Conservation (phyloP, 2,113 vertebrate genomes). For the Protobothrops flavoviridis region DNA sequence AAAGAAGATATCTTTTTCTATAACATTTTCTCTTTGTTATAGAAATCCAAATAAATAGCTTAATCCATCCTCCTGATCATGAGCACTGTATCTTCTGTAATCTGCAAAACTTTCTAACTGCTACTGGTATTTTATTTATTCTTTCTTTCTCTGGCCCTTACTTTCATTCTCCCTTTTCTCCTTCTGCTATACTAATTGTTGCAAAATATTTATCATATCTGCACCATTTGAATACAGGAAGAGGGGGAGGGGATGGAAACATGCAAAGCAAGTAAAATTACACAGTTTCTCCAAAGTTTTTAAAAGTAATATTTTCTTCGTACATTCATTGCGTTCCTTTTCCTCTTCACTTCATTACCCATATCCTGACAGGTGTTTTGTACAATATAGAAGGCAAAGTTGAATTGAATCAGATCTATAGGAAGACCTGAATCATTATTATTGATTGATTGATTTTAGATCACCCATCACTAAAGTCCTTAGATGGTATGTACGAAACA, state of each 20-base stretch:
- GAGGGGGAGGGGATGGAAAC: neutral
- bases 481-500: neutral
- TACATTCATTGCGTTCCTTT: neutral
- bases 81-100: neutral
- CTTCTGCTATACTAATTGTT: neutral
- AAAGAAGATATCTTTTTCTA: conserved; percentile 27
- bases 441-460: neutral
- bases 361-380: neutral
- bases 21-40: conserved; percentile 40
- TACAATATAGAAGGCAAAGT: accelerated
- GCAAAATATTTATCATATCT: neutral
- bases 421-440: neutral
- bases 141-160: neutral
- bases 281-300: neutral
- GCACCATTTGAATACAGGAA: neutral
- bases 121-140: neutral
- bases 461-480: neutral
- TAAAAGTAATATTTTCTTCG: neutral
- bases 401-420: neutral
- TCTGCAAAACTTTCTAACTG: neutral
- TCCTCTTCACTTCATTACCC: neutral
- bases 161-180: neutral
- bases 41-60: neutral
- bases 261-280: neutral
- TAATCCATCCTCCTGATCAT: neutral